Conservation (phyloP, 2,888 invertebrate genomes). For the Drosophila vallismaia region DNA sequence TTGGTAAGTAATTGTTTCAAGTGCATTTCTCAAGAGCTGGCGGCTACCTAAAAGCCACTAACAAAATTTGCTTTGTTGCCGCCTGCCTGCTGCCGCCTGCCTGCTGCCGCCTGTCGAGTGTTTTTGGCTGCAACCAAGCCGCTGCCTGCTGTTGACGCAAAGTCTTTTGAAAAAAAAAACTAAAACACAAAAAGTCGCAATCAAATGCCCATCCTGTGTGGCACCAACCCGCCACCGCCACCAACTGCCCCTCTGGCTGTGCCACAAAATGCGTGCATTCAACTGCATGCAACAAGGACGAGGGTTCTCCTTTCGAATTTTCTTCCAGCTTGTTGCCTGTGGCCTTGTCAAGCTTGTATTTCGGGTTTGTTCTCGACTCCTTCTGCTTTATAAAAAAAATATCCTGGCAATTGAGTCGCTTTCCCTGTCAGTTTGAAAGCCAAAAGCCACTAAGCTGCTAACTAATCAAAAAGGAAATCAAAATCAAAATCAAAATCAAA, state of each 20-base stretch:
- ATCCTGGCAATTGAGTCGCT: conserved; percentile 67
- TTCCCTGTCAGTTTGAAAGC: conserved; percentile 38
- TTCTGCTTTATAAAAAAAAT: conserved; percentile 38
- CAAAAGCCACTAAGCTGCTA: conserved; percentile 14
- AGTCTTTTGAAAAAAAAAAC: conserved; percentile 49
- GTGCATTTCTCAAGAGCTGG: conserved; percentile 16
- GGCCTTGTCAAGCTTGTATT: conserved; percentile 41
- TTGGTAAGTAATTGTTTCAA: neutral
- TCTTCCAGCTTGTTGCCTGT: conserved; percentile 18
- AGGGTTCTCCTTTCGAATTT: conserved; percentile 24
- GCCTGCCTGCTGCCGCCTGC: conserved; percentile 56
- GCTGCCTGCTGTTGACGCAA: conserved; percentile 61
- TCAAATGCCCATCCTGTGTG: conserved; percentile 35
- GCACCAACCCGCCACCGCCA: neutral
- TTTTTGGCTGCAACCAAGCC: conserved; percentile 50
- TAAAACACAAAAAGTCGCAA: conserved; percentile 40
- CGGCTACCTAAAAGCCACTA: conserved; percentile 60
- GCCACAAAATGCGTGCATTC: conserved; percentile 69
- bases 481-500: neutral
- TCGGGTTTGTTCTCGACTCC: conserved; percentile 10
- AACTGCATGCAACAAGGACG: conserved; percentile 49
- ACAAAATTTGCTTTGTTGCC: conserved; percentile 58
- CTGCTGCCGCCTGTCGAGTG: conserved; percentile 56
- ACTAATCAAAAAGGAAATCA: conserved; percentile 43
- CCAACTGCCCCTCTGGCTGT: conserved; percentile 4